Conservation (phyloP, 2,888 invertebrate species). For the Drosophila vallismaia region DNA sequence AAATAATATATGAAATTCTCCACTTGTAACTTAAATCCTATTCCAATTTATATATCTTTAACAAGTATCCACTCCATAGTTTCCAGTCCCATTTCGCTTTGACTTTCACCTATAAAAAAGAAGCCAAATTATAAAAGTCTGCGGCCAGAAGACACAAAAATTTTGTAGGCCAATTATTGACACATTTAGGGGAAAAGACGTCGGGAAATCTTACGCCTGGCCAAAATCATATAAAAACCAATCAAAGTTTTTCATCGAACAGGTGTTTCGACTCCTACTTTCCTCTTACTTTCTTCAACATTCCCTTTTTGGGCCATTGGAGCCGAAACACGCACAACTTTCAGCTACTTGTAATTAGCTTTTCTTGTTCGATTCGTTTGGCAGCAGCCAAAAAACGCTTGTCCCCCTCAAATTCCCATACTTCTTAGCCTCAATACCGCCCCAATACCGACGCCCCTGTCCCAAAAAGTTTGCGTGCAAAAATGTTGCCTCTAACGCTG, state of each 20-base stretch:
- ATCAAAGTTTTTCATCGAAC: conserved; percentile 75
- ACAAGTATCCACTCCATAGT: not conserved
- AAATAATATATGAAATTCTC: not conserved
- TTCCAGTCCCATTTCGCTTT: too few relatives aligned
- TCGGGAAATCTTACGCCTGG: conserved; percentile 13
- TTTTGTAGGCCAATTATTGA: conserved; percentile 67
- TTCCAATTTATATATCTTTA: not conserved
- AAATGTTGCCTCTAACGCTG: conserved; percentile 66
- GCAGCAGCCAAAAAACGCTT: conserved; percentile 65
- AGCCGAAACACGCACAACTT: conserved; percentile 72
- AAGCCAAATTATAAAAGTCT: conserved; percentile 41
- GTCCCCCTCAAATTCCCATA: conserved; percentile 35
- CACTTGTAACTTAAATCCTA: not conserved
- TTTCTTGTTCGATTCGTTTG: conserved; percentile 76
- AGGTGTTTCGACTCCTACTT: conserved; percentile 56
- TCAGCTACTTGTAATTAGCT: conserved; percentile 78
- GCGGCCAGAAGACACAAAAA: conserved; percentile 22
- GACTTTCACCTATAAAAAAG: conserved; percentile 2
- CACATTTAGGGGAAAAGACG: conserved; percentile 57
- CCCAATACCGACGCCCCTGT: not conserved
- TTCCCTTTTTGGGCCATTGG: conserved; percentile 51
- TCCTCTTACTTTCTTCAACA: not conserved
- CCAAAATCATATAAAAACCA: conserved; percentile 68
- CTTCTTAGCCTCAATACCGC: not conserved
- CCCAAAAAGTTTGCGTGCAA: conserved; percentile 66